Evolutionary conservation across 2,888 invertebrate species (phyloP), one percentile per base, ranked within the genome.

Genomic region (Drosophila fungiperda): DNA sequence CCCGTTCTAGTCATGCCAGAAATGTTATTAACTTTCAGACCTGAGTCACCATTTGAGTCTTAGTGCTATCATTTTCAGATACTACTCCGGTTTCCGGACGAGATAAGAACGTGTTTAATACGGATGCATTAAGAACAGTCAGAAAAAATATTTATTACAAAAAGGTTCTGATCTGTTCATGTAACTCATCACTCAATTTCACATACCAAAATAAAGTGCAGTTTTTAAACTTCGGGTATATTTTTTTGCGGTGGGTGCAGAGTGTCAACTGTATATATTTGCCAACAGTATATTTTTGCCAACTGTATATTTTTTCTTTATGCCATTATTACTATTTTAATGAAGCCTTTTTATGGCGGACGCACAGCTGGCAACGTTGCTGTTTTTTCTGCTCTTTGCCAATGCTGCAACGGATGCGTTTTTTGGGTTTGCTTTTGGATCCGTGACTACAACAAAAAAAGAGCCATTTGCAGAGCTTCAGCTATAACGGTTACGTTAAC

Each of bases 101-200:
- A 7, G 12, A 45, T 12, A 42, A 42, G 12, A n/a, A 12, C 6
- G 20, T 8, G n/a, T 8, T 1, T n/a, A 9, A n/a, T 3, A 40
- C 9, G n/a, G n/a, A 9, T 40, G n/a, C 40, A 40, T 5, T 12
- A 20, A 12, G 23, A 20, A n/a, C 40, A 1, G 20, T 7, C 7
- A 3, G 15, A 23, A 23, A 7, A 29, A 29, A 4, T 29, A 29
- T 29, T 29, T 29, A 29, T 29, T 29, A 29, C 29, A 8, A 45
- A 23, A 45, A 23, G 1, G 15, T 8, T 23, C 0, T 8, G 15
- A 4, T 15, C 23, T 23, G 15, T 15, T 45, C 8, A 36, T 20
- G 3, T 15, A 50, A 59, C 23, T 58, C 65, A 76, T 62, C 73
- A 57, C 57, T 68, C 48, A 65, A 65, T 73, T 69, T 49, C 64